These are phyloP conservation scores for Diploptera punctata DNA, from an alignment of 2,888 invertebrate genomes.

Conservation along the genomic window DNA sequence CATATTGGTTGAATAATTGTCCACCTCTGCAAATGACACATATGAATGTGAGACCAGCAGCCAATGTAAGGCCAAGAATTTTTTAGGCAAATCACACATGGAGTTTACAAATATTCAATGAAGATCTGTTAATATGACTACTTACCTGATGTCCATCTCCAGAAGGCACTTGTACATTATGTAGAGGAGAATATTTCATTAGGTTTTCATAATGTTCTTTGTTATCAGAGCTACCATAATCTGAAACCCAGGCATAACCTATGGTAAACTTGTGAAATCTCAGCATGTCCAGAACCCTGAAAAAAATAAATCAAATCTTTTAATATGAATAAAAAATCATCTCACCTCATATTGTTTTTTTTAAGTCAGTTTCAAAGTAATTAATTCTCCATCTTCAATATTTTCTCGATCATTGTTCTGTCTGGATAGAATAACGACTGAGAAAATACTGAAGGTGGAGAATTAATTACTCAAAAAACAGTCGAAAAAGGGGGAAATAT, in stretches of 20 bases:
- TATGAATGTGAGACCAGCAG: no score
- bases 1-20: no score
- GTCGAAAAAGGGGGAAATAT: no score
- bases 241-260: constrained; percentile 95
- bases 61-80: not conserved
- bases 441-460: no score
- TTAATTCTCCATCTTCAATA: no score
- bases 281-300: constrained; percentile 95
- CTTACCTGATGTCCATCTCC: constrained; percentile 54
- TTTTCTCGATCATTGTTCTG: no score
- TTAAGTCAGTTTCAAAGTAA: no score
- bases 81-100: not conserved
- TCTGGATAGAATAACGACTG: no score
- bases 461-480: no score
- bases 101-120: not conserved
- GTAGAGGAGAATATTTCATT: constrained; percentile 89
- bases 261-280: constrained; percentile 98
- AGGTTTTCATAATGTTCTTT: constrained; percentile 86
- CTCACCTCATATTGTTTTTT: no score
- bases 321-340: no score
- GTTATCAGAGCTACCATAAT: constrained; percentile 92
- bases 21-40: no score
- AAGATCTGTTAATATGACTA: not conserved
- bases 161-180: constrained; percentile 79
- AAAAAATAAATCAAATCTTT: constrained; percentile 41